Base-by-base conservation (phyloP, 2,113 vertebrate genomes). In the Rhabdornis inornatus region DNA sequence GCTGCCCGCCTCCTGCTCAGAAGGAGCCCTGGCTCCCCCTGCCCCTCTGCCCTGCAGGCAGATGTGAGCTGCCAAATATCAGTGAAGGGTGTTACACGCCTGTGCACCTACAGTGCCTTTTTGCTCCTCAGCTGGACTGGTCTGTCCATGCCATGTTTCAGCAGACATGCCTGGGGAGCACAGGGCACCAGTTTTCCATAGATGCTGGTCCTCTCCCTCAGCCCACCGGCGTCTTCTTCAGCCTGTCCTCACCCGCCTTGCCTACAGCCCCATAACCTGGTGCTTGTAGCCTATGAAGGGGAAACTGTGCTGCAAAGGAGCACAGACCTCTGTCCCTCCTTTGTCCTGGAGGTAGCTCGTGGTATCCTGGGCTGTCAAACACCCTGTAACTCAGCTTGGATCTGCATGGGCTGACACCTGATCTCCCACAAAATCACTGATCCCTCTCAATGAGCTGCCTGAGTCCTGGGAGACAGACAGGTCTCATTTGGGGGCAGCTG, bases 141-240 rank as follows among this genome's bases (percentile, higher is more conserved):
- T 39, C 27, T 52, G 49, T 39, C 33, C 40, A 11, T 17, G 40
- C 16, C 16, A 5, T 2, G 4, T 61, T 77, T 61, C 40, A 82
- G 37, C 70, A 49, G 35, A 14, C 22, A 2, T 49, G 40, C 30
- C 60, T n/a, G 24, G 42, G 42, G 10, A 91, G 42, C 33, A 45
- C 22, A 74, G 31, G 10, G 2, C 28, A 77, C 35, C 21, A 13
- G 25, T 49, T 60, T 70, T 70, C 19, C 15, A 11, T 3, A 18
- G 13, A 13, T 0, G 1, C 33, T 45, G 45, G 2, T 57, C 42
- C 6, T 4, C 23, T 59, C 18, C 13, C 40, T 40, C n/a, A 44
- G 30, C 22, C 50, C 42, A 15, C 8, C 4, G 7, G 27, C 71
- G 15, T 60, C 27, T 72, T 56, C 49, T 69, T 13, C 45, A 61